These are phyloP conservation scores for Habropoda laboriosa DNA, from an alignment of 1,140 invertebrate species.

Conservation along the genomic window DNA sequence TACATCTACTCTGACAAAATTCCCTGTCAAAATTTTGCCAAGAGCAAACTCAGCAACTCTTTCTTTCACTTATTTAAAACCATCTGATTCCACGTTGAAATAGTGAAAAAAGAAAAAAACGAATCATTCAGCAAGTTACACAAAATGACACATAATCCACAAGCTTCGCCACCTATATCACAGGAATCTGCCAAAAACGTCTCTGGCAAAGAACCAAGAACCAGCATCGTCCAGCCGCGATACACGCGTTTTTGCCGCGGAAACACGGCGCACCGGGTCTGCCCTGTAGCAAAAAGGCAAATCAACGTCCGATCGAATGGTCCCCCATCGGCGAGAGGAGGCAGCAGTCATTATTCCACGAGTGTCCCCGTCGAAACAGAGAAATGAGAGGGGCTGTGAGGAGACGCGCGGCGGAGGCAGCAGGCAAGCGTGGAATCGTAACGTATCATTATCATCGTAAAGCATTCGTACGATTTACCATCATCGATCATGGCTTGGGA, in stretches of 20 bases:
- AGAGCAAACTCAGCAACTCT: too few relatives aligned
- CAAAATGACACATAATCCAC: too few relatives aligned
- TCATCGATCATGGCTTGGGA: conserved; percentile 34
- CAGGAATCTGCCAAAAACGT: too few relatives aligned
- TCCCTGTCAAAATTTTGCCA: too few relatives aligned
- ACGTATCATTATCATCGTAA: conserved; percentile 50
- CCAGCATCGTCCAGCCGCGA: not conserved
- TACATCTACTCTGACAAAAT: too few relatives aligned
- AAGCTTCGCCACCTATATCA: too few relatives aligned
- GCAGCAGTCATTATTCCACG: not conserved
- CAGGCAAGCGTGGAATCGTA: conserved; percentile 21
- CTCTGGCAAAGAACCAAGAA: not conserved
- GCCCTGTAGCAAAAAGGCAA: not conserved
- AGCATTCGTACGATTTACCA: conserved; percentile 48
- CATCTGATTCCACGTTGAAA: too few relatives aligned
- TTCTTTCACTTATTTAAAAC: too few relatives aligned
- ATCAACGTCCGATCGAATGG: not conserved
- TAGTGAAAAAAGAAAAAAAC: too few relatives aligned
- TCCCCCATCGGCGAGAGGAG: not conserved
- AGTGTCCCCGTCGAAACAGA: conserved; percentile 18
- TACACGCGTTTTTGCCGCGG: not conserved
- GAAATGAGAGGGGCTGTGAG: not conserved
- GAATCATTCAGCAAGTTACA: too few relatives aligned
- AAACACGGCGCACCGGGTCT: not conserved
- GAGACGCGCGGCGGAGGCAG: not conserved